A percentile compares a stretch with the other conserved stretches of the same genome.
phyloP scores from a whole-genome alignment of 1,140 invertebrate species.

The Diorhabda elongata region DNA sequence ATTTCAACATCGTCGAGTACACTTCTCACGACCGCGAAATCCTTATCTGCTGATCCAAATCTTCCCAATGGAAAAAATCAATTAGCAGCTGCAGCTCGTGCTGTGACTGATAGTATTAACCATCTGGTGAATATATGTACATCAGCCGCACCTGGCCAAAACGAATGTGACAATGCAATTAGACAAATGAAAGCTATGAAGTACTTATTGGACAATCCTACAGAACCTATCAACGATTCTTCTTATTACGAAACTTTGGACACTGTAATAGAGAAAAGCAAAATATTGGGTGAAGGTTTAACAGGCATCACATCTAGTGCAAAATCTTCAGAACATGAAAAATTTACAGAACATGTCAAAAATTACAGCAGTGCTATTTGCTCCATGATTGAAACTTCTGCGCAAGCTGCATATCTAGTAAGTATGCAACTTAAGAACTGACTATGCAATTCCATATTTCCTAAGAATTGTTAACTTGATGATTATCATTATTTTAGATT shows the following conservation, averaged over 20 bases:
- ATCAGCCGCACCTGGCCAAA: slow-evolving; percentile 81
- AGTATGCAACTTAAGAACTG: slow-evolving; percentile 22
- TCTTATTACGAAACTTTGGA: slow-evolving; percentile 95
- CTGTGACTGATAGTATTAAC: slow-evolving; percentile 91
- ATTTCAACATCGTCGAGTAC: slow-evolving; percentile 86
- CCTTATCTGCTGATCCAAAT: slow-evolving; percentile 80
- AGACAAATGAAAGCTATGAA: slow-evolving; percentile 84
- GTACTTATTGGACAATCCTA: slow-evolving; percentile 79
- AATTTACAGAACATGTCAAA: slow-evolving; percentile 82
- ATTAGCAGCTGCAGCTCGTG: slow-evolving; percentile 76
- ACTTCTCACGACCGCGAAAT: slow-evolving; percentile 81
- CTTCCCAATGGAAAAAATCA: slow-evolving; percentile 89
- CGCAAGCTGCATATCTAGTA: slow-evolving; percentile 88
- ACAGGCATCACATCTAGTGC: slow-evolving; percentile 91
- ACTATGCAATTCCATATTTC: too few species aligned
- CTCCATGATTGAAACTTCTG: slow-evolving; percentile 88
- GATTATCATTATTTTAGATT: slow-evolving; percentile 48
- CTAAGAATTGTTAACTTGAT: neutral
- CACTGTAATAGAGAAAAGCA: slow-evolving; percentile 89
- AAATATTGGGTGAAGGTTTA: slow-evolving; percentile 77
- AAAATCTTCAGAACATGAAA: slow-evolving; percentile 80
- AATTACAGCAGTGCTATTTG: slow-evolving; percentile 84
- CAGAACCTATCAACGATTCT: slow-evolving; percentile 81
- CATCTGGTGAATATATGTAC: slow-evolving; percentile 81
- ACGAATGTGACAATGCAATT: slow-evolving; percentile 96